Percentiles rank a stretch among this genome's conserved stretches.
Evolutionary conservation across 1,140 invertebrate genomes (phyloP).

Genomic region (Drosophila dunni): DNA sequence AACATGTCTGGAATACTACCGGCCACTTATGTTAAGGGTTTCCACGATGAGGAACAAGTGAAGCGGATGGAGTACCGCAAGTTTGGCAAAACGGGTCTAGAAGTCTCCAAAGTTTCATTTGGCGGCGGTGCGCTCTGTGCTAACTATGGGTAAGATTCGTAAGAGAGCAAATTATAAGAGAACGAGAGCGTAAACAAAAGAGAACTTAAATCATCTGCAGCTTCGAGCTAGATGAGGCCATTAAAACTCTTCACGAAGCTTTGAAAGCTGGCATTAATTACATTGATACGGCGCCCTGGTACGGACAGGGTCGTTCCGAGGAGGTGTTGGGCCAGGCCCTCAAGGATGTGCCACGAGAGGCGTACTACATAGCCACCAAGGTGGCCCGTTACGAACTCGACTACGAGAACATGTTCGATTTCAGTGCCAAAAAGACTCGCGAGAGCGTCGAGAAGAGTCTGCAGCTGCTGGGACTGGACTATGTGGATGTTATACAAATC

Average conservation of each 20-base stretch:
- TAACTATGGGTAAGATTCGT: constrained; percentile 52
- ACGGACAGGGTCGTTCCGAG: constrained; percentile 94
- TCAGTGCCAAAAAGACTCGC: constrained; percentile 90
- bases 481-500: constrained; percentile 95
- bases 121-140: constrained; percentile 84
- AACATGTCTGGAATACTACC: constrained; percentile 79
- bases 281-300: constrained; percentile 96
- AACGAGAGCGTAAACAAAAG: neutral
- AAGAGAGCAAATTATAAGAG: neutral
- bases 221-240: constrained; percentile 87
- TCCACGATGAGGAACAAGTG: constrained; percentile 86
- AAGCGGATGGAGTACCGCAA: constrained; percentile 86
- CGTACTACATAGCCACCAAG: constrained; percentile 96
- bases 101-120: constrained; percentile 86
- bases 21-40: constrained; percentile 86
- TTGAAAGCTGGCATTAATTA: constrained; percentile 96
- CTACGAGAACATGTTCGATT: constrained; percentile 93
- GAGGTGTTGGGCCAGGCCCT: constrained; percentile 93
- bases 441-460: constrained; percentile 92
- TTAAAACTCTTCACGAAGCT: constrained; percentile 89
- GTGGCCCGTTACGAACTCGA: constrained; percentile 93
- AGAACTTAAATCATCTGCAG: constrained; percentile 82
- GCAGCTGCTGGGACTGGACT: constrained; percentile 90
- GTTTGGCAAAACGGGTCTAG: constrained; percentile 86
- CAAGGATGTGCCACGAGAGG: constrained; percentile 90